Evolutionary conservation across 35 echinoderm and acorn worm species (phyloP), one percentile per base, ranked within the genome.

Genomic region (Nesometra sesokonis): DNA sequence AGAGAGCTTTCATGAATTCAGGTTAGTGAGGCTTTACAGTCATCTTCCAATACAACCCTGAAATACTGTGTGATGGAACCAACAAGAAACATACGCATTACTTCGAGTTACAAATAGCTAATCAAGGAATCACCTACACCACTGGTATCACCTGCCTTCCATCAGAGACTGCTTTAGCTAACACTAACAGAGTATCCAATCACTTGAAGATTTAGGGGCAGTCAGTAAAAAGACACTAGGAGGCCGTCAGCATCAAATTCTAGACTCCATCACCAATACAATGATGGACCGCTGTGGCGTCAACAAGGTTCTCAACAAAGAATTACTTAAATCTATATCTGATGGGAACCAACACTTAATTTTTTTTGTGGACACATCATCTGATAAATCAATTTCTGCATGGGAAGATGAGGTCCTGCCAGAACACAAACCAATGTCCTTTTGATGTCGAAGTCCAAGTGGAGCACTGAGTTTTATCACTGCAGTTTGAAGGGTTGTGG

Each of bases 371-470:
- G 82, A 84, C 15, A 84, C 82, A 40, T 37, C 82, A 84, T 29
- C 33, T 37, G 82, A 84, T 21, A 84, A 84, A 84, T 17, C 15
- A 38, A n/a, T 84, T n/a, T 32, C 33, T 11, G 13, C 0, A 5
- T 84, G 82, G 82, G 82, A 84, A 40, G 37, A 84, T 36, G 82
- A 84, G 30, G 13, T 30, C 29, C 9, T 84, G 7, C n/a, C 82
- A 38, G 38, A 43, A 43, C 15, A 4, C 4, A 43, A 43, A 7
- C 82, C 33, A 0, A 35, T 39, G 46, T 35, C 82, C 11, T 84
- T 84, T 27, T 17, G n/a, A 32, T 29, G 31, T 27, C 11, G 17
- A 32, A 35, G 80, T 32, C 7, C 11, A 9, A 35, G 32, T 3
- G 4, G 32, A 17, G 37, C 80, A 11, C 80, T 35, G 32, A 35